These are phyloP conservation scores for Habrosyne pyritoides DNA, from an alignment of 2,888 invertebrate genomes.

Conservation along the genomic window DNA sequence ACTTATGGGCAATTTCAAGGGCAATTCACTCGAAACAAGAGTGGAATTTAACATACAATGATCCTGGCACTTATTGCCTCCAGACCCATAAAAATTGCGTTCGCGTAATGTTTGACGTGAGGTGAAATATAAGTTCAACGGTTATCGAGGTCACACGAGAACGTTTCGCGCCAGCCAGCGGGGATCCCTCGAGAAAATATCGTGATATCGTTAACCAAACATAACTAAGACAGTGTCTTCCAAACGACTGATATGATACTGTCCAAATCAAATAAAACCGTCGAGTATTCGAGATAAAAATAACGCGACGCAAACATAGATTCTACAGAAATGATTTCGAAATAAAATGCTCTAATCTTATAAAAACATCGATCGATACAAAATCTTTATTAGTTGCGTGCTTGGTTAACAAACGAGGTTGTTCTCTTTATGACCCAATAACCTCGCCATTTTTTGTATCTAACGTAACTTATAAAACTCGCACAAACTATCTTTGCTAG, in stretches of 20 bases:
- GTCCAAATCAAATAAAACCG: background rate
- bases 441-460: background rate
- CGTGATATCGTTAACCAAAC: background rate
- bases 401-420: constrained; percentile 4
- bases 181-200: background rate
- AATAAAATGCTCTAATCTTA: background rate
- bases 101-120: constrained; percentile 2
- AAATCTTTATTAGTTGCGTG: constrained; percentile 9
- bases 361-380: constrained; percentile 1
- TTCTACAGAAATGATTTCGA: background rate
- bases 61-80: constrained; percentile 1
- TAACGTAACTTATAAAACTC: background rate
- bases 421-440: constrained; percentile 7
- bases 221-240: background rate
- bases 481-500: background rate
- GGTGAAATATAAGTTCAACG: background rate
- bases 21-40: background rate
- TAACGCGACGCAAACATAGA: background rate
- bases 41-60: background rate
- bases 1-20: background rate
- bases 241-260: background rate
- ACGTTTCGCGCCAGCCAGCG: background rate
- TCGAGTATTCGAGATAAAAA: background rate
- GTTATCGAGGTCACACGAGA: constrained; percentile 6
- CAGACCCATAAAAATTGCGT: constrained; percentile 1